phyloP scores from a whole-genome alignment of 1,140 invertebrate species.

The Hetaerina americana region DNA sequence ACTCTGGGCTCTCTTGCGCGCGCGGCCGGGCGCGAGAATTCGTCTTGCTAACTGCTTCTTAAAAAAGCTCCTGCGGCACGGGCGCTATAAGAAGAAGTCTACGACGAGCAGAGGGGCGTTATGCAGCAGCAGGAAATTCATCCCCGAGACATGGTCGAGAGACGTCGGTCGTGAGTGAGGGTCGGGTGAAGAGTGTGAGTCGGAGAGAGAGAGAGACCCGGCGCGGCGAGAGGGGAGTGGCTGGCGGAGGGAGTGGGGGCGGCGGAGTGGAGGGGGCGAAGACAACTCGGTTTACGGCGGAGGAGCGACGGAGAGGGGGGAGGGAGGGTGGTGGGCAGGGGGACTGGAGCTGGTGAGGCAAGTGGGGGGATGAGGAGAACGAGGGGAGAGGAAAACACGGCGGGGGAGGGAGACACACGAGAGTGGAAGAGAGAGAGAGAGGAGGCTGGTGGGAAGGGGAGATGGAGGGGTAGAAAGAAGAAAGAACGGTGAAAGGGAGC shows the following conservation, averaged over 20 bases:
- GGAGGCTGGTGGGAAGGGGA: background rate
- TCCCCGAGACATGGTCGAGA: conserved; percentile 57
- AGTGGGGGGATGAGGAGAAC: no score
- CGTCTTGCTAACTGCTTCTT: background rate
- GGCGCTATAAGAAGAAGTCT: background rate
- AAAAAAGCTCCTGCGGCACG: background rate
- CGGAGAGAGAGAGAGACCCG: background rate
- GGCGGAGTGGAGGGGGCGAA: conserved; percentile 25
- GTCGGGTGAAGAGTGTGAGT: conserved; percentile 56
- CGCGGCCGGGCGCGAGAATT: background rate
- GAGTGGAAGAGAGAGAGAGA: background rate
- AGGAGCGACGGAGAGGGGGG: no score
- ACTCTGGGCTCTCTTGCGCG: background rate
- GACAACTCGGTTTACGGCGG: no score
- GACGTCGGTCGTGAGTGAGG: conserved; percentile 79
- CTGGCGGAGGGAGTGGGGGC: conserved; percentile 19
- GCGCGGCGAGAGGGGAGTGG: conserved; percentile 27
- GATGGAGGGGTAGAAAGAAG: background rate
- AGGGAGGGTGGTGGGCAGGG: no score
- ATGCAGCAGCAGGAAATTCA: conserved; percentile 39
- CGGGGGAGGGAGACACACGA: conserved; percentile 21
- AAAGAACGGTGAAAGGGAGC: conserved; percentile 2
- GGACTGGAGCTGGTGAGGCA: no score
- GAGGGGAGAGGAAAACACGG: no score
- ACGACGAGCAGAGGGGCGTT: background rate